These are phyloP conservation scores for Coracopsis vasa DNA, from an alignment of 2,113 vertebrate genomes.

Conservation along the genomic window DNA sequence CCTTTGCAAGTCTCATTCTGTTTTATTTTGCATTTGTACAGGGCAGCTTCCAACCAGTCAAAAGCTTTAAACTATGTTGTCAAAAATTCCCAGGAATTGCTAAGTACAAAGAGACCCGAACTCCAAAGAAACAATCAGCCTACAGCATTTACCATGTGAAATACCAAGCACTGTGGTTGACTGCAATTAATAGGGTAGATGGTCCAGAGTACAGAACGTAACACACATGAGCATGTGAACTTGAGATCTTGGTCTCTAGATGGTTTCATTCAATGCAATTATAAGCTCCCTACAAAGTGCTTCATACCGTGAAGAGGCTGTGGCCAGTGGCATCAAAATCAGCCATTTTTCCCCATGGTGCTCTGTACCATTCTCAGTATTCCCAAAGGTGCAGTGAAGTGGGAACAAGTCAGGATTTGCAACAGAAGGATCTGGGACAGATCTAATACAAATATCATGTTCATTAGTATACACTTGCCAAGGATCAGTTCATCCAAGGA, in stretches of 20 bases:
- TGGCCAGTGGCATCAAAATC: not conserved
- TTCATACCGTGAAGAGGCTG: not conserved
- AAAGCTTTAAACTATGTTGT: not conserved
- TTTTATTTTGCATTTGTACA: not conserved
- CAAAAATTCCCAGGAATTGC: not conserved
- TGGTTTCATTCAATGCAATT: not conserved
- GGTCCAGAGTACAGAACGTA: not conserved
- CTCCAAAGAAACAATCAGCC: not conserved
- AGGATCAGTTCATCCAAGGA: not conserved
- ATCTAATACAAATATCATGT: rapidly evolving
- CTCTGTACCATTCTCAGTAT: not conserved
- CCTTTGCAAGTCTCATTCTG: not conserved
- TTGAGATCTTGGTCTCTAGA: not conserved
- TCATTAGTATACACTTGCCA: not conserved
- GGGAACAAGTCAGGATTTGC: not conserved
- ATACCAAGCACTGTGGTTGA: not conserved
- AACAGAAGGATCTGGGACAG: not conserved
- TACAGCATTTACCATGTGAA: not conserved
- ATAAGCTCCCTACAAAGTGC: not conserved
- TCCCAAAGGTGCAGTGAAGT: rapidly evolving
- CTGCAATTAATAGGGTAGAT: not conserved
- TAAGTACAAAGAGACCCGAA: not conserved
- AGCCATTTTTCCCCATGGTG: not conserved
- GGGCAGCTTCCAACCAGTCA: not conserved
- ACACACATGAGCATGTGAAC: rapidly evolving